phyloP scores from a whole-genome alignment of 2,888 invertebrate genomes.

The Limnephilus marmoratus region DNA sequence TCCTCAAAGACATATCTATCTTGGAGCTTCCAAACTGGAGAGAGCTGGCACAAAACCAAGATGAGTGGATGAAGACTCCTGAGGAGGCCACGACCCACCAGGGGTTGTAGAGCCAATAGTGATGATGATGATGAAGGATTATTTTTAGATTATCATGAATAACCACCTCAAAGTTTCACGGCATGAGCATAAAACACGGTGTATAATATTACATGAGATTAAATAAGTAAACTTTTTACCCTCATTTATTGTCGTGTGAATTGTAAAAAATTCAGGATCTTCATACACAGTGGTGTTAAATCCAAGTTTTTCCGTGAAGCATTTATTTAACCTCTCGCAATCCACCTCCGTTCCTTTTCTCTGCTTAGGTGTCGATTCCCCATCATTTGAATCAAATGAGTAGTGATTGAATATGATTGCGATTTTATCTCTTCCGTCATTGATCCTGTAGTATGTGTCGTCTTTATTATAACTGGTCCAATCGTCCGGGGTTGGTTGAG shows the following conservation, averaged over 20 bases:
- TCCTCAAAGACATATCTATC: no score
- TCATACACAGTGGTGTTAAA: slow-evolving; percentile 6
- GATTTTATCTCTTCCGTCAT: slow-evolving; percentile 10
- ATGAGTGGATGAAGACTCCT: no score
- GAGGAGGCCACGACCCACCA: no score
- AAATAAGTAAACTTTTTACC: background rate
- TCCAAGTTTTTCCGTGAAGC: background rate
- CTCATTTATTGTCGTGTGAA: background rate
- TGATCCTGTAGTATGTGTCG: background rate
- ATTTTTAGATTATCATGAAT: no score
- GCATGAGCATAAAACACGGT: no score
- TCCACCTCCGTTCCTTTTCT: slow-evolving; percentile 26
- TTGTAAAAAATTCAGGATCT: background rate
- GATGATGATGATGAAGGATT: no score
- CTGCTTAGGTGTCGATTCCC: background rate
- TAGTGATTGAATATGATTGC: slow-evolving; percentile 41
- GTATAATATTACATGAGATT: background rate
- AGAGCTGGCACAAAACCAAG: no score
- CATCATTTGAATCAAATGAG: background rate
- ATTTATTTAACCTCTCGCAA: background rate
- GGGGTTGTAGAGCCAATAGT: no score
- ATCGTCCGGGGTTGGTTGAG: background rate
- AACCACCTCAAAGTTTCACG: no score
- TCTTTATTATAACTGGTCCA: background rate
- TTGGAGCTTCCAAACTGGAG: no score